phyloP scores from a whole-genome alignment of 2,888 invertebrate species.

The Kuschelorhynchus macadamiae region DNA sequence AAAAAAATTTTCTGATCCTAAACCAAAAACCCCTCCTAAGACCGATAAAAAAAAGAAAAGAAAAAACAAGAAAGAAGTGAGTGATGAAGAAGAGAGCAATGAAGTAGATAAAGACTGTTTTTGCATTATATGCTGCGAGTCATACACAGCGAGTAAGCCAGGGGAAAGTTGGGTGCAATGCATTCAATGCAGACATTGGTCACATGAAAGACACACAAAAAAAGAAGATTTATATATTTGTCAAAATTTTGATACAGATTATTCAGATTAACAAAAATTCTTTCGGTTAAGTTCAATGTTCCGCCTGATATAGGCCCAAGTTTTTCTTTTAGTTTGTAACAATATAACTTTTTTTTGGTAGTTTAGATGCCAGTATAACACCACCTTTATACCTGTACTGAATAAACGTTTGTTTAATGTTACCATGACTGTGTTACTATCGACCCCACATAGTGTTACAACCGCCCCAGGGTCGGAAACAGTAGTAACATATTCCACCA shows the following conservation, averaged over 20 bases:
- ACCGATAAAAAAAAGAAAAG: not conserved
- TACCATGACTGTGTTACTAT: too few relatives aligned
- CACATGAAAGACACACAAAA: slow-evolving; percentile 46
- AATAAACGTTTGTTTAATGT: too few relatives aligned
- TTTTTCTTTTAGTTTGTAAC: too few relatives aligned
- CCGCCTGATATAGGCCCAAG: too few relatives aligned
- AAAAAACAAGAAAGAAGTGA: not conserved
- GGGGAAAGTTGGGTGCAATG: slow-evolving; percentile 48
- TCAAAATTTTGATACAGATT: slow-evolving; percentile 44
- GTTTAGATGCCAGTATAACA: too few relatives aligned
- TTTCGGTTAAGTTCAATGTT: too few relatives aligned
- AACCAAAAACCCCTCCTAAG: slow-evolving; percentile 8
- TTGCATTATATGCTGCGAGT: slow-evolving; percentile 11
- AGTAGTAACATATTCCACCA: too few relatives aligned
- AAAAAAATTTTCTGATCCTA: slow-evolving; percentile 8
- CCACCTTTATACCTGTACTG: too few relatives aligned
- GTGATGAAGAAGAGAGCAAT: slow-evolving; percentile 2
- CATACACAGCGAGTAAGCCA: slow-evolving; percentile 25
- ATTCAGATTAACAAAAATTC: not conserved
- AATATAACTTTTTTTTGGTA: too few relatives aligned
- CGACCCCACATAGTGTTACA: too few relatives aligned
- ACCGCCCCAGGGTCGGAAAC: too few relatives aligned
- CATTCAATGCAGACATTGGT: slow-evolving; percentile 44
- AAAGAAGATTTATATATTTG: slow-evolving; percentile 40
- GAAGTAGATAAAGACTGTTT: slow-evolving; percentile 3